Percentiles rank a stretch among this genome's conserved stretches.
Conservation (phyloP, 2,888 invertebrate genomes). For the Scelioninae gen. 2 region DNA sequence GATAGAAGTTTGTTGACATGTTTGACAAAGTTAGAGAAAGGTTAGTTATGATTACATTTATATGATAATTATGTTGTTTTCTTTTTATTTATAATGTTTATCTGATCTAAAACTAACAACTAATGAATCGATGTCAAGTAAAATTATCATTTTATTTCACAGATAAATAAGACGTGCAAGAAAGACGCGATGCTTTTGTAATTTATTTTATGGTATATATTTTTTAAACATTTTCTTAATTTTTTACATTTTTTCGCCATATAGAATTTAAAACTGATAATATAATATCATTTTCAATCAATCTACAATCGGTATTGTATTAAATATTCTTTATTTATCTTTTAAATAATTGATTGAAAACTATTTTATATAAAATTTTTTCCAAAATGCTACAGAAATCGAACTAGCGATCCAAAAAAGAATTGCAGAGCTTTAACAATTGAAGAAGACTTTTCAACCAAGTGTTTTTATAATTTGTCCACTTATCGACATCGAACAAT, state of each 20-base stretch:
- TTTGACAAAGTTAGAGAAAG: too few species aligned
- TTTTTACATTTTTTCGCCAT: too few species aligned
- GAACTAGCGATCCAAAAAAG: conserved; percentile 1
- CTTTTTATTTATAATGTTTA: conserved; percentile 6
- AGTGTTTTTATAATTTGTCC: conserved; percentile 4
- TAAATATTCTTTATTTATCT: too few species aligned
- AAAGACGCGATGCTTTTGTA: conserved; percentile 24
- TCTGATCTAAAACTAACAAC: background rate
- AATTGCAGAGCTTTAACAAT: background rate
- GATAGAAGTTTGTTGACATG: too few species aligned
- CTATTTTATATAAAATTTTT: too few species aligned
- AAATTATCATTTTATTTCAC: conserved; percentile 1
- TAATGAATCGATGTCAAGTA: background rate
- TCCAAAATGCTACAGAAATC: conserved; percentile 1
- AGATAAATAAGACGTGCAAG: conserved; percentile 16
- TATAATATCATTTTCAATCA: too few species aligned
- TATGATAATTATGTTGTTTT: too few species aligned
- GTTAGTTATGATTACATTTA: background rate
- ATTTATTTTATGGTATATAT: conserved; percentile 18
- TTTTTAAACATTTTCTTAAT: too few species aligned
- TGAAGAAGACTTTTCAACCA: conserved; percentile 14
- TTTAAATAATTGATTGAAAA: background rate
- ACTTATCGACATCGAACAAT: conserved; percentile 7
- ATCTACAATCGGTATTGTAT: too few species aligned
- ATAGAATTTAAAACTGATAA: too few species aligned